These are phyloP conservation scores for Drosophila siamana DNA, from an alignment of 2,888 invertebrate species.

Conservation along the genomic window DNA sequence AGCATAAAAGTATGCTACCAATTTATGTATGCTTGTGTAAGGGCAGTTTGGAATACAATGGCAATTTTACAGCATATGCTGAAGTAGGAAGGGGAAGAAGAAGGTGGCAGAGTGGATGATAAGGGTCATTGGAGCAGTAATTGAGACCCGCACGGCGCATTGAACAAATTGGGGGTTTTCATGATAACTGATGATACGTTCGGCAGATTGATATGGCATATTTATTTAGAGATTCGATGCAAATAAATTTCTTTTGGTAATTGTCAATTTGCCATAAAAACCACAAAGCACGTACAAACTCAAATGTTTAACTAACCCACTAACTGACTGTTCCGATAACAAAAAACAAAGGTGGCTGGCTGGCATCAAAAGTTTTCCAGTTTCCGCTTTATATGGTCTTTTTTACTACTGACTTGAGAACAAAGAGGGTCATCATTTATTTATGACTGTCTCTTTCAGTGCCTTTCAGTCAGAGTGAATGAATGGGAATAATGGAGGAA, in stretches of 20 bases:
- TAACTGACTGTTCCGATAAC: conserved; percentile 30
- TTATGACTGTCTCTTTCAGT: conserved; percentile 38
- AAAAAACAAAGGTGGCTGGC: conserved; percentile 15
- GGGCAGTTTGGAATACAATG: conserved; percentile 29
- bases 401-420: conserved; percentile 32
- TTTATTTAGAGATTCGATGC: conserved; percentile 8
- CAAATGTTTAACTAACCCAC: conserved; percentile 31
- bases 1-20: conserved; percentile 45
- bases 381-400: conserved; percentile 28
- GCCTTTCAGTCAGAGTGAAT: conserved; percentile 12
- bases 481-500: conserved; percentile 38
- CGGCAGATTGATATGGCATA: conserved; percentile 7
- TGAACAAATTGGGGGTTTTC: not conserved
- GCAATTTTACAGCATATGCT: not conserved
- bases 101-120: not conserved
- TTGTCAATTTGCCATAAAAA: conserved; percentile 19
- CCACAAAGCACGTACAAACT: conserved; percentile 14
- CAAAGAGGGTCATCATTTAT: conserved; percentile 46
- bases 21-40: conserved; percentile 27
- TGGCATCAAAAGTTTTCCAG: conserved; percentile 15
- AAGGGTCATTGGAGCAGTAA: conserved; percentile 1
- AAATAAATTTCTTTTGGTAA: conserved; percentile 17
- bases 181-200: conserved; percentile 1
- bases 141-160: not conserved
- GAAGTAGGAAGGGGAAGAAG: not conserved